phyloP scores from a whole-genome alignment of 2,113 vertebrate species.

The Burhinus bistriatus region DNA sequence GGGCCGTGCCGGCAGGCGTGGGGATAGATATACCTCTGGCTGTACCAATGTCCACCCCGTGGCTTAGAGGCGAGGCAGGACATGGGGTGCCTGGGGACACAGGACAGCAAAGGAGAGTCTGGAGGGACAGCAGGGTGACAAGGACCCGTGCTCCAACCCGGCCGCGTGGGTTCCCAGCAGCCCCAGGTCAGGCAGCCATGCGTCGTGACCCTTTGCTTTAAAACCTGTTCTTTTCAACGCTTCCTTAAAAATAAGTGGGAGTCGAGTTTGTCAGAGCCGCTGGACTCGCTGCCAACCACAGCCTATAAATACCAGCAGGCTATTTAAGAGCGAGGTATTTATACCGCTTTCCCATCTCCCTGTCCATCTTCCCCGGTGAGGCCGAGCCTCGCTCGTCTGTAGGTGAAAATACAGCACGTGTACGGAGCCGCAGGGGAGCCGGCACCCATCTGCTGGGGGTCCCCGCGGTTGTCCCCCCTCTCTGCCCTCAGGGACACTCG shows the following conservation, averaged over 20 bases:
- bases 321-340: not conserved
- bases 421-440: not conserved
- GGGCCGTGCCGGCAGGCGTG: not conserved
- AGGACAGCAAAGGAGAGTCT: not conserved
- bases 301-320: constrained; percentile 50
- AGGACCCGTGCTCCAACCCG: not conserved
- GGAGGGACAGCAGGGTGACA: not conserved
- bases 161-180: not conserved
- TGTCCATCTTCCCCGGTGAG: not conserved
- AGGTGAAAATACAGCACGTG: not conserved
- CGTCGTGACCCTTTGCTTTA: rapidly evolving
- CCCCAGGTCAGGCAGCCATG: not conserved
- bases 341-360: not conserved
- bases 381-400: not conserved
- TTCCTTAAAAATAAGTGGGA: not conserved
- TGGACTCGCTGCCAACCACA: not conserved
- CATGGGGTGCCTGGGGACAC: not conserved
- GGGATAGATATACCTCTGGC: no score
- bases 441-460: no score
- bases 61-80: not conserved
- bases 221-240: not conserved
- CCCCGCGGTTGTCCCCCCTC: not conserved
- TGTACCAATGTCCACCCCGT: rapidly evolving
- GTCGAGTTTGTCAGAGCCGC: not conserved
- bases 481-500: not conserved